A percentile compares a stretch with the other conserved stretches of the same genome.
These are phyloP conservation scores for Stichopus horrens DNA, from an alignment of 53 echinoderm and acorn worm species.

Conservation along the genomic window DNA sequence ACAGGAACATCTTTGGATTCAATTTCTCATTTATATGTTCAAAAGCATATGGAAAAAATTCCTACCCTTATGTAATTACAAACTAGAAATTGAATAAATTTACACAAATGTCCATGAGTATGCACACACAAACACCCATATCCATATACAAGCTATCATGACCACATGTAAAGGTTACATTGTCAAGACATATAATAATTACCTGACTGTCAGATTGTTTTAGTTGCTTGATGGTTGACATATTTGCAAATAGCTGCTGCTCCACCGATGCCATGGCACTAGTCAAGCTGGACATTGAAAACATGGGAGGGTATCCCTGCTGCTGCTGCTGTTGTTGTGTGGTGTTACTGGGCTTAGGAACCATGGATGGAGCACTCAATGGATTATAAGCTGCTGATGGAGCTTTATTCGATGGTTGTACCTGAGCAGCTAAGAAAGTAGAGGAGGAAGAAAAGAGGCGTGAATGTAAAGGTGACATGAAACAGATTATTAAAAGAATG, in stretches of 20 bases:
- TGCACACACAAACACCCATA: too few relatives aligned
- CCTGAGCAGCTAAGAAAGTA: not conserved
- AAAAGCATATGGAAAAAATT: too few relatives aligned
- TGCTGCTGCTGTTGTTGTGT: not conserved
- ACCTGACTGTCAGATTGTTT: conserved; percentile 64
- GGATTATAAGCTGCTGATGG: not conserved
- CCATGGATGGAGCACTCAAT: conserved; percentile 26
- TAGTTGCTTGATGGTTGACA: conserved; percentile 63
- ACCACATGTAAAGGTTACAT: not conserved
- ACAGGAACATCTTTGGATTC: too few relatives aligned
- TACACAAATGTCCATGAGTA: too few relatives aligned
- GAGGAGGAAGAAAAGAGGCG: too few relatives aligned
- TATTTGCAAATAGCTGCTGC: conserved; percentile 74
- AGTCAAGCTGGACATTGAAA: conserved; percentile 59
- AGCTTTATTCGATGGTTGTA: conserved; percentile 1
- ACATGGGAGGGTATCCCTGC: conserved; percentile 34
- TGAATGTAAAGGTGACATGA: too few relatives aligned
- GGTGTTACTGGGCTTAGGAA: conserved; percentile 9
- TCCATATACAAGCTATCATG: too few relatives aligned
- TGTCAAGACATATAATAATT: not conserved
- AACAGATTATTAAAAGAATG: too few relatives aligned
- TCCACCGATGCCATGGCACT: conserved; percentile 97
- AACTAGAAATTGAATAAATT: too few relatives aligned
- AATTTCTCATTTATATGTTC: too few relatives aligned
- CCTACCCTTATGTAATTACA: too few relatives aligned